Base-by-base conservation (phyloP, 2,113 vertebrate genomes). In the Etheostoma spectabile region DNA sequence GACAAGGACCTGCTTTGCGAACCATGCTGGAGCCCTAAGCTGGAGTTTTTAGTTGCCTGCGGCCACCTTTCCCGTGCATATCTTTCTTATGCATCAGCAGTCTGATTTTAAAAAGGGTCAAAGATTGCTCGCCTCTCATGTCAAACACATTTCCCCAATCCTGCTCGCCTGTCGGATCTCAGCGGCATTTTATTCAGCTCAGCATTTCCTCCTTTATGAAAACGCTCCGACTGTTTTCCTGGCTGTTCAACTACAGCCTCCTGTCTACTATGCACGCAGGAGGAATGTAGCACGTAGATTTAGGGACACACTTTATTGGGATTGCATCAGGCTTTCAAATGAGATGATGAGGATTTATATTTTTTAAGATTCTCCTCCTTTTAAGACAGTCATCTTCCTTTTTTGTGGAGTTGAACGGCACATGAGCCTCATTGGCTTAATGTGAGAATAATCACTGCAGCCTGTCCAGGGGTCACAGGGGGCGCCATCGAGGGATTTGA, bases 11-110 rank as follows among this genome's bases (percentile, higher is more conserved):
- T 70, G 55, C 85, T 80, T 82, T 80, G 19, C 53, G 66, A 89
- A 74, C 74, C 22, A 73, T 68, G 70, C 46, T 27, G 48, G 30
- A 77, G 63, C 72, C 70, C 66, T 46, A 49, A 76, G 70, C 77
- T 69, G 30, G 79, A 77, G 57, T 86, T 80, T 49, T 48, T 33
- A 24, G 57, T 24, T 72, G 72, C 55, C 49, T 70, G 77, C 80
- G 68, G 56, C 80, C 63, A 59, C 69, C 75, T 77, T 81, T 57
- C 3, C 56, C 67, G 14, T 22, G 62, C 76, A 60, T 60, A 75
- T 91, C 68, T 86, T 88, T 92, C 89, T 91, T 85, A 91, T 93
- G 86, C 89, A 92, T 88, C 83, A 85, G 87, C 80, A 79, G 46
- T 79, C 87, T 91, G 85, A 88, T 87, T 87, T 87, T 87, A 91